Base-by-base conservation (phyloP, 2,113 vertebrate genomes). In the Eurypyga helias region DNA sequence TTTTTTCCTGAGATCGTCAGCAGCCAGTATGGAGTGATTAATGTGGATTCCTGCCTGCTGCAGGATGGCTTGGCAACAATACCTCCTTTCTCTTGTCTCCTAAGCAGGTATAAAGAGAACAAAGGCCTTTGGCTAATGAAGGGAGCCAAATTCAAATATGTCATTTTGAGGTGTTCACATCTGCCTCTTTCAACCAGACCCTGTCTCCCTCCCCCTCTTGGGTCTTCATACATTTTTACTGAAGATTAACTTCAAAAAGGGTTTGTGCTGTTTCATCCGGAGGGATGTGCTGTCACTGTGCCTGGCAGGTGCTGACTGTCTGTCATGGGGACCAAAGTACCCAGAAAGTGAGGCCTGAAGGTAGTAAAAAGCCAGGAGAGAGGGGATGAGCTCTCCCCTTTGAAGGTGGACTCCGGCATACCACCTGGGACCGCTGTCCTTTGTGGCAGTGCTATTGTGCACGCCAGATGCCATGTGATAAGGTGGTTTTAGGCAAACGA, bases 51-150 rank as follows among this genome's bases (percentile, higher is more conserved):
- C 55, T 88, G 70, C 19, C 69, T 91, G 84, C 20, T 6, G 4
- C 73, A 70, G 83, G 43, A 71, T 7, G 71, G n/a, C 45, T 49
- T 94, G 54, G 58, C 66, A 88, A 17, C 26, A 80, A 46, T 46
- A 62, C 29, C 41, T 90, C 54, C 21, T 72, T 54, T 72, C 66
- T 72, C 26, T 46, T 67, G 31, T 45, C 58, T 93, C 34, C 70
- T 54, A 79, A 77, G 70, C 60, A 82, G n/a, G 24, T 36, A 69
- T 31, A 88, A 93, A 90, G 73, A 60, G 66, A 93, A 69, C 33
- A 88, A 94, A 90, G 79, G 28, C 64, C 76, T 95, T 65, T 52
- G 80, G 19, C 55, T 93, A 96, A 95, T 79, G 83, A 94, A 69
- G 69, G 55, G 36, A 87, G 18, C 31, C n/a, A 76, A 54, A 89